Evolutionary conservation across 2,113 vertebrate species (phyloP), one percentile per base, ranked within the genome.

Genomic region (Callospermophilus lateralis): DNA sequence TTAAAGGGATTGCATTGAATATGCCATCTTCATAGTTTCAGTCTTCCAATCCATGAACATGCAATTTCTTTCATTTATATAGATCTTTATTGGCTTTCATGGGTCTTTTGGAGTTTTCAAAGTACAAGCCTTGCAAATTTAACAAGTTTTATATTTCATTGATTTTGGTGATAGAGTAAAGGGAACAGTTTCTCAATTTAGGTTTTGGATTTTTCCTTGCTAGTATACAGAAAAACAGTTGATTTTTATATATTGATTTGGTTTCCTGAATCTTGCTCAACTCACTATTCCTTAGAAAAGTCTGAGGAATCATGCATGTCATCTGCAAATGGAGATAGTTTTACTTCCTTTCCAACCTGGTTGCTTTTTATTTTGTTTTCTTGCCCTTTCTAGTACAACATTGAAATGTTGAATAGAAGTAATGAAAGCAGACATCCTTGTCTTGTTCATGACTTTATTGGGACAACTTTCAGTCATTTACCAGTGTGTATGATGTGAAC

Each of bases 111-210:
- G 11, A 93, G 53, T 91, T 91, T 91, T 85, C 83, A 89, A 68
- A 73, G 74, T 73, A 68, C 2, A 89, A 61, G 19, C 67, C 42
- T 51, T 51, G 12, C 10, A 51, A 51, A 51, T 51, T 51, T 51
- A 51, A 3, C 48, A 13, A 51, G 48, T 51, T 51, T 51, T 51
- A 3, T 51, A 15, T 91, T 72, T 95, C 73, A 70, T 90, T 97
- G 20, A 73, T 85, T 93, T 80, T 77, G 42, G 72, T 90, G 42
- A 58, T 90, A 15, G 51, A 84, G 2, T 85, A 88, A 90, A 45
- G 58, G 42, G 6, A 90, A 73, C 84, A 85, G 84, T 89, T 80
- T 97, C 85, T 92, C 80, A 34, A 91, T 42, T 94, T 95, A 51
- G 37, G 68, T 68, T 92, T 85, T 39, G 4, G n/a, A 61, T 83